Base-by-base conservation (phyloP, 2,113 vertebrate genomes). In the Alligator sinensis region DNA sequence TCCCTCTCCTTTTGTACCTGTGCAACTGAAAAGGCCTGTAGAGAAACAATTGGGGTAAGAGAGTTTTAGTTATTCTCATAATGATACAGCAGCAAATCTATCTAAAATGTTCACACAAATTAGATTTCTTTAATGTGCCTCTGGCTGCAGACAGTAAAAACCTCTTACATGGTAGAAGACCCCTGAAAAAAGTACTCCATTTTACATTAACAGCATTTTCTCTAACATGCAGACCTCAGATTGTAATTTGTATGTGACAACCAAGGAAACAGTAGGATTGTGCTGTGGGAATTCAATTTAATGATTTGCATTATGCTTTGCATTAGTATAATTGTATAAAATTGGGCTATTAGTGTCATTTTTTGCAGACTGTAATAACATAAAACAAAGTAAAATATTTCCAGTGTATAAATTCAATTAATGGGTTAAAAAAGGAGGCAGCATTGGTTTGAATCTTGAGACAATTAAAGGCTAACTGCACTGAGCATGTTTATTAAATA, bases 311-410 rank as follows among this genome's bases (percentile, higher is more conserved):
- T 75, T 83, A 89, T 90, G 90, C 95, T 96, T 94, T 95, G 80
- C 80, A 84, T 92, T 96, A 79, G 89, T 93, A 91, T 96, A 96
- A 97, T 96, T 94, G 72, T 85, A 84, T 22, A 61, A 96, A 96
- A 97, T 94, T 88, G 87, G 54, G 59, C 93, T 90, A 96, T 96
- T 95, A 96, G 81, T 66, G 80, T 90, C 92, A 93, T 62, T 92
- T 70, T 96, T 90, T 77, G 75, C 86, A 96, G 93, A 94, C 63
- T 86, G 84, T 47, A 94, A 77, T 80, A 94, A 87, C 84, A 94
- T 91, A 87, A 95, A 93, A 58, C 78, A 77, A 95, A 94, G 92
- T 87, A 89, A 93, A 91, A 95, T 96, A 93, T 88, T 95, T 80
- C 78, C 81, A 91, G 62, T 84, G 63, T 96, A 89, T 91, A 66